A percentile compares a stretch with the other conserved stretches of the same genome.
These are phyloP conservation scores for Trichogramma dendrolimi DNA, from an alignment of 2,888 invertebrate genomes.

Conservation along the genomic window DNA sequence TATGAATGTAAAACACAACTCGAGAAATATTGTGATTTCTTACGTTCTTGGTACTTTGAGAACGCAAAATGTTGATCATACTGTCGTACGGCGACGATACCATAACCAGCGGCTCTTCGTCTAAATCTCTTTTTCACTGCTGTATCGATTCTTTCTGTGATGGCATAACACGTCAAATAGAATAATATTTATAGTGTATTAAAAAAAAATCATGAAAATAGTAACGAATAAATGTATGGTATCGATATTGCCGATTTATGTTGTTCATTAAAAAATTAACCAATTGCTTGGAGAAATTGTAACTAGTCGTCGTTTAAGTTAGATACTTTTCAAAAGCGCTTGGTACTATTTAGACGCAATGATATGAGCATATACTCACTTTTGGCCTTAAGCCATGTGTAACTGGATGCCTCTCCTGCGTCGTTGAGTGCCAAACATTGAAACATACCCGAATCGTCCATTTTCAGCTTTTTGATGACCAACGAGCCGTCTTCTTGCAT, in stretches of 20 bases:
- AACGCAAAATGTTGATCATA: constrained; percentile 51
- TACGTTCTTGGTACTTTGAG: constrained; percentile 51
- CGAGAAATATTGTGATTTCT: constrained; percentile 32
- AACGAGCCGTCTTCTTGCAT: constrained; percentile 79
- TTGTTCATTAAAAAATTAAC: neutral
- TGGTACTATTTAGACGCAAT: too few relatives aligned
- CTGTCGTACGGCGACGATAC: constrained; percentile 51
- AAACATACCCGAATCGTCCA: constrained; percentile 88
- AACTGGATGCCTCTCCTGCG: constrained; percentile 84
- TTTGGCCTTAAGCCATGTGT: constrained; percentile 91
- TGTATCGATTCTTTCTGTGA: constrained; percentile 43
- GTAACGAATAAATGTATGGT: too few relatives aligned
- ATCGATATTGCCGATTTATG: too few relatives aligned
- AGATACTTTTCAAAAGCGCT: too few relatives aligned
- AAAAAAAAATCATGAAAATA: too few relatives aligned
- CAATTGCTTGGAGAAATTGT: too few relatives aligned
- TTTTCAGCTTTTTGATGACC: constrained; percentile 72
- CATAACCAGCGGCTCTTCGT: constrained; percentile 51
- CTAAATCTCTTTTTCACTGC: constrained; percentile 44
- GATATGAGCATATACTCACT: constrained; percentile 64
- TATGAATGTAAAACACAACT: neutral
- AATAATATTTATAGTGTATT: constrained; percentile 14
- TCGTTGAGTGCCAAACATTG: constrained; percentile 90
- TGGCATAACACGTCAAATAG: constrained; percentile 32
- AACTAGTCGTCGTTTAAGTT: too few relatives aligned